These are phyloP conservation scores for Trissoscelio sp. DNA, from an alignment of 2,888 invertebrate species.

Conservation along the genomic window DNA sequence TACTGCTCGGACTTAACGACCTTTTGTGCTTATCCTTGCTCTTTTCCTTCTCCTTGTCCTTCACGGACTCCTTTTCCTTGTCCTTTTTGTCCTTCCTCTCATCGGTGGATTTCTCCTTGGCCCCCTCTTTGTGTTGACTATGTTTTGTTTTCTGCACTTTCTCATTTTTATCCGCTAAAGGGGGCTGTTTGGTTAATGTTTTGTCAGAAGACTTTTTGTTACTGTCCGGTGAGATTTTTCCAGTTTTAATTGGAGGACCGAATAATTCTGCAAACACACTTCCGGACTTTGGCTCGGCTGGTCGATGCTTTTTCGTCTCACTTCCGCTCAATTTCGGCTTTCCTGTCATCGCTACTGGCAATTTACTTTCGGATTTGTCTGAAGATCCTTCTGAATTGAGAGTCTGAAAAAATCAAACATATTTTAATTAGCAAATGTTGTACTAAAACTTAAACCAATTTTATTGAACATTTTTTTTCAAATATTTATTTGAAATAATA, in stretches of 20 bases:
- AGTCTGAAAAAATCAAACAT: no score
- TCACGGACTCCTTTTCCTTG: slow-evolving; percentile 84
- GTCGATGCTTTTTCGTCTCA: slow-evolving; percentile 79
- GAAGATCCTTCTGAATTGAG: no score
- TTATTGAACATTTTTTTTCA: no score
- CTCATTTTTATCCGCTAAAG: slow-evolving; percentile 85
- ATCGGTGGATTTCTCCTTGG: slow-evolving; percentile 83
- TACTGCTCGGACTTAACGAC: slow-evolving; percentile 82
- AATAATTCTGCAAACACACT: slow-evolving; percentile 92
- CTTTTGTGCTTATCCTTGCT: slow-evolving; percentile 84
- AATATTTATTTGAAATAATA: no score
- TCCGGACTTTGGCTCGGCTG: slow-evolving; percentile 84
- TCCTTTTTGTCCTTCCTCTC: slow-evolving; percentile 84
- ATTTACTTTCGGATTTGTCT: no score
- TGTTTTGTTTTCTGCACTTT: slow-evolving; percentile 85
- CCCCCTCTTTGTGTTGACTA: slow-evolving; percentile 85
- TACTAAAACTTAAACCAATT: no score
- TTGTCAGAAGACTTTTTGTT: slow-evolving; percentile 84
- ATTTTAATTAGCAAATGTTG: no score
- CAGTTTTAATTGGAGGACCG: slow-evolving; percentile 92
- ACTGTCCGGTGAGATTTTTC: slow-evolving; percentile 88
- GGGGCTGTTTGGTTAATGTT: slow-evolving; percentile 79
- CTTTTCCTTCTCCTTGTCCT: slow-evolving; percentile 84
- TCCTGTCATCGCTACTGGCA: no score
- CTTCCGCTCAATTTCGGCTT: no score